phyloP scores from a whole-genome alignment of 2,888 invertebrate genomes.

The Agonopterix arenella region DNA sequence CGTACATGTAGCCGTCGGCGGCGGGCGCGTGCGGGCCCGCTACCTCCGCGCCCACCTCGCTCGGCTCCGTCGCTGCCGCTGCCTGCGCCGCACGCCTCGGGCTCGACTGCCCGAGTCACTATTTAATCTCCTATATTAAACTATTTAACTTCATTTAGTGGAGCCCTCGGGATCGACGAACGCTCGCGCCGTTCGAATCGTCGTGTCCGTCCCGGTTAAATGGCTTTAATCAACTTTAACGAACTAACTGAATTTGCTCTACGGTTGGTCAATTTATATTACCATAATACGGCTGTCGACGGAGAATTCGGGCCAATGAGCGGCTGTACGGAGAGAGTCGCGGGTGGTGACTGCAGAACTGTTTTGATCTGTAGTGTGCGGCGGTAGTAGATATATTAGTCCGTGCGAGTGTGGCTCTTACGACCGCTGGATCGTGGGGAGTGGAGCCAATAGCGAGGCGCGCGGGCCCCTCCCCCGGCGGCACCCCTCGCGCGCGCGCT shows the following conservation, averaged over 20 bases:
- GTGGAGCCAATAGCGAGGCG: constrained; percentile 37
- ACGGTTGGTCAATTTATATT: constrained; percentile 78
- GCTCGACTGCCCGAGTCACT: constrained; percentile 33
- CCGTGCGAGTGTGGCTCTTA: constrained; percentile 44
- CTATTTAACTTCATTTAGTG: constrained; percentile 70
- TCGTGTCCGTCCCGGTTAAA: constrained; percentile 72
- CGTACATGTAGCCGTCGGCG: constrained; percentile 69
- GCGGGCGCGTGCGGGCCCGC: constrained; percentile 69
- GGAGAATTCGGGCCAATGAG: constrained; percentile 51
- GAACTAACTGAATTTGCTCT: constrained; percentile 76
- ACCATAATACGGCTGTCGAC: constrained; percentile 61
- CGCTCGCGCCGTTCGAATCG: constrained; percentile 70
- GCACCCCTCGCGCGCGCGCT: constrained; percentile 37
- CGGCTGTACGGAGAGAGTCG: constrained; percentile 32
- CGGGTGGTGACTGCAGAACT: constrained; percentile 24
- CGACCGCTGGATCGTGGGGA: constrained; percentile 23
- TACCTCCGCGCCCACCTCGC: constrained; percentile 65
- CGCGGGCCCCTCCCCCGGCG: constrained; percentile 15
- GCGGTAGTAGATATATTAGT: constrained; percentile 40
- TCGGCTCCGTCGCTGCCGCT: constrained; percentile 59
- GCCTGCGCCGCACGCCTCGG: constrained; percentile 27
- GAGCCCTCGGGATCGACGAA: constrained; percentile 64
- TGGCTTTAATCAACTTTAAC: constrained; percentile 78
- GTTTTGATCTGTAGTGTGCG: constrained; percentile 42
- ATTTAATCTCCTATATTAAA: constrained; percentile 58